Evolutionary conservation across 2,888 invertebrate genomes (phyloP).

Genomic region (Scaptomyza caliginosa): DNA sequence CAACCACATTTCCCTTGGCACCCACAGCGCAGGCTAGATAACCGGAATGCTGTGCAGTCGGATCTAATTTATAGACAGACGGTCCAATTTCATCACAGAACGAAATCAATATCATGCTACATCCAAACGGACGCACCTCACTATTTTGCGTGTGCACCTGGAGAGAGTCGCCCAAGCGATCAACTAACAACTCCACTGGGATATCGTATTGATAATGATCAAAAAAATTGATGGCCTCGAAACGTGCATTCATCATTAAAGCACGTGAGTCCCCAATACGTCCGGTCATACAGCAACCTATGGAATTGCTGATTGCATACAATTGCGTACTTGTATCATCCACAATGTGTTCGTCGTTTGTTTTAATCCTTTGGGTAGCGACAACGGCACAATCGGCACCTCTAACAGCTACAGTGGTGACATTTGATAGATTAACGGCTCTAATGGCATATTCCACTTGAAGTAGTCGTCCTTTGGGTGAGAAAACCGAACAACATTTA

Average conservation of each 20-base stretch:
- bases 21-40: neutral
- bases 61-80: neutral
- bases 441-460: neutral
- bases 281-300: neutral
- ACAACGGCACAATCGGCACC: neutral
- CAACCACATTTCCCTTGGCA: neutral
- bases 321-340: neutral
- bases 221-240: fast-evolving
- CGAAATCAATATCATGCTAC: neutral
- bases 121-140: neutral
- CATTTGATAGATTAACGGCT: neutral
- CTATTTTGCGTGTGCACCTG: neutral
- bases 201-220: fast-evolving
- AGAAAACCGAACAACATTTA: neutral
- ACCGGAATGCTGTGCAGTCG: neutral
- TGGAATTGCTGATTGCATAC: neutral
- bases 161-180: neutral
- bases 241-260: neutral
- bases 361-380: neutral
- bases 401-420: neutral
- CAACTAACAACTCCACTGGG: neutral
- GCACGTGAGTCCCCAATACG: neutral
- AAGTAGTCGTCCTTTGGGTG: neutral
- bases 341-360: neutral
- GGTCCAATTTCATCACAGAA: neutral